These are phyloP conservation scores for Saturnia pavonia DNA, from an alignment of 2,888 invertebrate species.

Conservation along the genomic window DNA sequence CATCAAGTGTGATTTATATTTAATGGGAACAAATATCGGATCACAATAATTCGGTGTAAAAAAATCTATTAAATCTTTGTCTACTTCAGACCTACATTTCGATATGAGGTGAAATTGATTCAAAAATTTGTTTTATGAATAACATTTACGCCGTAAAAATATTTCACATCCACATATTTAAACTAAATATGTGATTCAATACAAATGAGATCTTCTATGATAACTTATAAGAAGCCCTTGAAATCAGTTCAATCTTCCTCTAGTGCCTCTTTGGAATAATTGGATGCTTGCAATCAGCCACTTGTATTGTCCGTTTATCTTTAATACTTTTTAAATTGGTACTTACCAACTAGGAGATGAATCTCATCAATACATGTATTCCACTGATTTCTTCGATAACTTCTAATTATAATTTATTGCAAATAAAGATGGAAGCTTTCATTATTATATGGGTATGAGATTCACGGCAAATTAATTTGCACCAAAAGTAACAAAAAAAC, in stretches of 20 bases:
- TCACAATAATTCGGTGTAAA: background rate
- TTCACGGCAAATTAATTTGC: background rate
- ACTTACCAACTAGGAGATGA: background rate
- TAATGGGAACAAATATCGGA: background rate
- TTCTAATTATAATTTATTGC: too few species aligned
- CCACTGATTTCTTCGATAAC: too few species aligned
- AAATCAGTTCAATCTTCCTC: background rate
- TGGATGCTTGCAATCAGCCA: background rate
- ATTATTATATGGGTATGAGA: background rate
- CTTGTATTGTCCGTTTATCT: background rate
- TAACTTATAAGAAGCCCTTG: background rate
- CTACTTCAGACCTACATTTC: background rate
- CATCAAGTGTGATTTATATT: background rate
- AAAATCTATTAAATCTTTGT: background rate
- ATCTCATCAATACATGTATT: background rate
- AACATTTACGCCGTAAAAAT: too few species aligned
- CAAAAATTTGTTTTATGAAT: background rate
- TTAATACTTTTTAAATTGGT: background rate
- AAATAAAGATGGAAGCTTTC: background rate
- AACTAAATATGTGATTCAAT: too few species aligned
- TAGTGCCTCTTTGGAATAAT: background rate
- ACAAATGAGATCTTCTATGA: background rate
- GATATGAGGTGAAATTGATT: background rate
- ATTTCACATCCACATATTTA: too few species aligned
- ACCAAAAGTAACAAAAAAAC: background rate